Conservation (phyloP, 2,113 vertebrate species). For the Corapipo altera region DNA sequence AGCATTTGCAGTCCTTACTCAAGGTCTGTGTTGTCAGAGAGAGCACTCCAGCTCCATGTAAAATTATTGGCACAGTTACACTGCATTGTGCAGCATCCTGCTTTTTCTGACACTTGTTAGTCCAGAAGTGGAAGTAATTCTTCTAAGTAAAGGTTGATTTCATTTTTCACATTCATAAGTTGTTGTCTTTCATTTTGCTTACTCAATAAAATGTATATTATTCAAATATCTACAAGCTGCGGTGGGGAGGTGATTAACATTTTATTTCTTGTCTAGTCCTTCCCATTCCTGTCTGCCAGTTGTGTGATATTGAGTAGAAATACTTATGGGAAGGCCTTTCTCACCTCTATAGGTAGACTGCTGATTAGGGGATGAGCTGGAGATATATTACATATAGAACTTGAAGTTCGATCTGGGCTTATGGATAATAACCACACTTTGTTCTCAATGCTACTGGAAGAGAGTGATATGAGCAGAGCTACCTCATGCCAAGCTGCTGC, state of each 20-base stretch:
- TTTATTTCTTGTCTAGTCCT: background rate
- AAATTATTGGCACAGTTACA: background rate
- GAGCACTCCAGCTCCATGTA: background rate
- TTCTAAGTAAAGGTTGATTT: background rate
- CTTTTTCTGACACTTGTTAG: background rate
- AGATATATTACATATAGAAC: conserved; percentile 26
- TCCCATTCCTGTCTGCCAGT: background rate
- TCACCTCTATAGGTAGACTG: background rate
- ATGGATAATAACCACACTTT: conserved; percentile 45
- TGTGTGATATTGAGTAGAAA: background rate
- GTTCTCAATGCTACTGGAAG: conserved; percentile 39
- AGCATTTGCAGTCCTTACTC: background rate
- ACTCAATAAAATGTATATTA: background rate
- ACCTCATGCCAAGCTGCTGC: conserved; percentile 60
- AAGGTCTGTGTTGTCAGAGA: background rate
- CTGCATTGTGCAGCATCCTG: background rate
- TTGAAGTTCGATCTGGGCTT: conserved; percentile 33
- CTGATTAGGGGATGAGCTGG: background rate
- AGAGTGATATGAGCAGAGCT: conserved; percentile 41
- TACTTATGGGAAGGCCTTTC: background rate
- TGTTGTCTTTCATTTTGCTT: background rate
- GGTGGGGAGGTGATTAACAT: background rate
- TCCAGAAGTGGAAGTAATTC: background rate
- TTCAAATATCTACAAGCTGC: background rate
- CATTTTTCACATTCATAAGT: background rate